Conservation (phyloP, 2,113 vertebrate species). For the Aptenodytes forsteri region DNA sequence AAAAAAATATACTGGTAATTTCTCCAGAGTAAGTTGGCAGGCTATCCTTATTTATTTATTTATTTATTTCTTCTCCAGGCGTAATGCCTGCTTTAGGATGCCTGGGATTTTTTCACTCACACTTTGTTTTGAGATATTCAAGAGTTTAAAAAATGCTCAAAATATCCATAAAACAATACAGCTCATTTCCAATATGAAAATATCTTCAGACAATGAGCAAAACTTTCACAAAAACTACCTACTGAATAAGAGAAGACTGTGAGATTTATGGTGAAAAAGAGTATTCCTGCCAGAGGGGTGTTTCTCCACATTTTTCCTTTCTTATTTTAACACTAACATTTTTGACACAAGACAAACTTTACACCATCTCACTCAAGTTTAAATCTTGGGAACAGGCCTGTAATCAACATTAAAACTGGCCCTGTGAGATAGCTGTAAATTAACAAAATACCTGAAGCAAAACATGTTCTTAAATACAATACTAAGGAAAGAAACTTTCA, state of each 20-base stretch:
- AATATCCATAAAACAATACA: not conserved
- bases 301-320: not conserved
- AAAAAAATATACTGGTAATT: not conserved
- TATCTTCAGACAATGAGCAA: not conserved
- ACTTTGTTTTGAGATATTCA: not conserved
- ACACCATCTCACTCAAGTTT: not conserved
- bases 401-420: not conserved
- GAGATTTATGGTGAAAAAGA: not conserved
- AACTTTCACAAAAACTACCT: not conserved
- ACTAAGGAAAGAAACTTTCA: not conserved
- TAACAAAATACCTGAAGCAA: not conserved
- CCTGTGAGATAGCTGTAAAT: not conserved
- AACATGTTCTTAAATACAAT: not conserved
- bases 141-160: not conserved
- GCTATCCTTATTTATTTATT: not conserved
- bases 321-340: not conserved
- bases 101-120: not conserved
- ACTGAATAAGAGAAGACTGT: not conserved
- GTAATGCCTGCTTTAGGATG: not conserved
- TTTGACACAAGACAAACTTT: not conserved
- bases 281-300: rapidly evolving
- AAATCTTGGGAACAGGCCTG: not conserved
- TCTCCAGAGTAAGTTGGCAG: not conserved
- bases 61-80: not conserved
- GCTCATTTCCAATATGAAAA: not conserved